Conservation (phyloP, 2,888 invertebrate genomes). For the Ischnura elegans region DNA sequence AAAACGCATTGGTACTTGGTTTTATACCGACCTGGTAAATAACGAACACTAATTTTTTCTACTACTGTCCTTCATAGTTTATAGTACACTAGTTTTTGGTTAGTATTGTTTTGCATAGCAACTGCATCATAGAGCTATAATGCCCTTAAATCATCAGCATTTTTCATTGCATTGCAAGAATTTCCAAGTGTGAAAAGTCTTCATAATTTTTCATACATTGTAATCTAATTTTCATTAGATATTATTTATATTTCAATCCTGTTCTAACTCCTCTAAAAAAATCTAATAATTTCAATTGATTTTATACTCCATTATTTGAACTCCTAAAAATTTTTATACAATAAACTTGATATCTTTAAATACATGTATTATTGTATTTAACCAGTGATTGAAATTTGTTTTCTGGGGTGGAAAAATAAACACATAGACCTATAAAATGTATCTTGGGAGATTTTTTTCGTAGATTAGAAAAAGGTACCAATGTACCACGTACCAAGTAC, state of each 20-base stretch:
- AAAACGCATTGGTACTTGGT: too few relatives aligned
- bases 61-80: too few relatives aligned
- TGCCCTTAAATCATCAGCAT: too few relatives aligned
- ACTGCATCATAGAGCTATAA: background rate
- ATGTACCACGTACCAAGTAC: too few relatives aligned
- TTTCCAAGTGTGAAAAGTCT: background rate
- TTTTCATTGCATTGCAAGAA: background rate
- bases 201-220: background rate
- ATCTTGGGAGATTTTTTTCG: background rate
- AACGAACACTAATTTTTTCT: background rate
- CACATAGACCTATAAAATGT: background rate
- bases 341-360: background rate
- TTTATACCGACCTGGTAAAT: too few relatives aligned
- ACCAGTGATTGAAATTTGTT: background rate
- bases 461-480: background rate
- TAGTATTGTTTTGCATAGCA: background rate
- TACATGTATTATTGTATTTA: background rate
- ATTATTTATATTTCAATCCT: background rate
- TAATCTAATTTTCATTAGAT: background rate
- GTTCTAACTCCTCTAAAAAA: background rate
- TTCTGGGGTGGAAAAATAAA: background rate
- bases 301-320: too few relatives aligned
- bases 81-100: background rate
- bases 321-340: too few relatives aligned
- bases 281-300: background rate